Evolutionary conservation across 2,888 invertebrate species (phyloP), one percentile per base, ranked within the genome.

Genomic region (Papilio demoleus): DNA sequence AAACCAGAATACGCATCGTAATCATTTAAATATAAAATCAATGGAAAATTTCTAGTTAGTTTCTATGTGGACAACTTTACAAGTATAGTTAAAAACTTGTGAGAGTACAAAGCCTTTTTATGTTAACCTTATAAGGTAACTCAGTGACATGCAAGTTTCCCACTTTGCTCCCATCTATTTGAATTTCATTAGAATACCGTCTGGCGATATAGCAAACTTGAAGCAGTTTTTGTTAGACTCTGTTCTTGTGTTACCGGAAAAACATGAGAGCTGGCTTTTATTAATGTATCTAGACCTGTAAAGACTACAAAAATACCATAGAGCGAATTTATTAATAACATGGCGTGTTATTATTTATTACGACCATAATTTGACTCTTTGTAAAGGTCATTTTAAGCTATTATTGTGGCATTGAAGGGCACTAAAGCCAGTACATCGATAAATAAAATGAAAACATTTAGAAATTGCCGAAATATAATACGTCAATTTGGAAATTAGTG

Each of bases 151-250:
- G 77, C 68, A 75, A 70, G 70, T 75, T 75, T 74, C 71, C 70
- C 74, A 72, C 70, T 72, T 73, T 74, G 75, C 75, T 76, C 76
- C 73, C 75, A 73, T 73, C 76, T 73, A 80, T 79, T 79, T 75
- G 72, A 75, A 76, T 72, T 70, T 71, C 67, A 68, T 73, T 71
- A 70, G 56, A 67, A 68, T 85, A 86, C 82, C 76, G 84, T 87
- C 87, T 86, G 83, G 84, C 81, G 81, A 85, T 82, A 86, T 83
- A 83, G 80, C 79, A 81, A 81, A 84, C 83, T 83, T 83, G 80
- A 76, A 79, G 81, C 78, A 80, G 80, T 88, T 90, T 90, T 90
- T 87, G 87, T 80, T 84, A 82, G 77, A 72, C 77, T 78, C 79
- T 71, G 83, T 83, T 74, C 79, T 80, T 75, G 80, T 81, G 47